phyloP scores from a whole-genome alignment of 2,797 vertebrate genomes.

The Otus scops region DNA sequence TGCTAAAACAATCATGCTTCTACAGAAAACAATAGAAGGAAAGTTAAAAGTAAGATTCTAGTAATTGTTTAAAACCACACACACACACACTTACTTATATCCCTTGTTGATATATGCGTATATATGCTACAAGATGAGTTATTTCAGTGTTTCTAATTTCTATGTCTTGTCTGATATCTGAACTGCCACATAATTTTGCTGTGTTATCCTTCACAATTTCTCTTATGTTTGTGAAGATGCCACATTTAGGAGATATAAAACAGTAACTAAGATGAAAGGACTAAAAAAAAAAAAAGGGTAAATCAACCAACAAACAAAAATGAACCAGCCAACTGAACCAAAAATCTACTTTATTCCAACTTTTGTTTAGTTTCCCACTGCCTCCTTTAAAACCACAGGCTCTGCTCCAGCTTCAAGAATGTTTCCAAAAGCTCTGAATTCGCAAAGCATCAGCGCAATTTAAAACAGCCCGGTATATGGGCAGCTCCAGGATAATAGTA shows the following conservation, averaged over 20 bases:
- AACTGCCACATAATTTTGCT: background rate
- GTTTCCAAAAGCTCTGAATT: background rate
- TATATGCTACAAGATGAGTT: background rate
- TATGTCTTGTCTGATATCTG: background rate
- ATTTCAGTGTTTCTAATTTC: background rate
- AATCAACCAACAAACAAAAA: constrained; percentile 9
- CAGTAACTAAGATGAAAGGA: background rate
- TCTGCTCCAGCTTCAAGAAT: background rate
- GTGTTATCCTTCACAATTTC: background rate
- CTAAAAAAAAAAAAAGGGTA: background rate
- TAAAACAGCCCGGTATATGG: accelerated
- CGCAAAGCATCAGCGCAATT: accelerated
- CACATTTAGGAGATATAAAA: background rate
- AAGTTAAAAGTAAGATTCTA: background rate
- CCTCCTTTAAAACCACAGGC: constrained; percentile 2
- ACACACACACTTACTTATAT: background rate
- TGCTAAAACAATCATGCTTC: background rate
- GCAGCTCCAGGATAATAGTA: background rate
- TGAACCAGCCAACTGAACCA: background rate
- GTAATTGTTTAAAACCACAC: background rate
- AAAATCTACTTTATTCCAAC: background rate
- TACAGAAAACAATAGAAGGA: background rate
- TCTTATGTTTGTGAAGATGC: background rate
- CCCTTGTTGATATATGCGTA: background rate
- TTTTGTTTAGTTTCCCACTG: background rate